Evolutionary conservation across 2,888 invertebrate species (phyloP), one percentile per base, ranked within the genome.

Genomic region (Eupithecia dodoneata): DNA sequence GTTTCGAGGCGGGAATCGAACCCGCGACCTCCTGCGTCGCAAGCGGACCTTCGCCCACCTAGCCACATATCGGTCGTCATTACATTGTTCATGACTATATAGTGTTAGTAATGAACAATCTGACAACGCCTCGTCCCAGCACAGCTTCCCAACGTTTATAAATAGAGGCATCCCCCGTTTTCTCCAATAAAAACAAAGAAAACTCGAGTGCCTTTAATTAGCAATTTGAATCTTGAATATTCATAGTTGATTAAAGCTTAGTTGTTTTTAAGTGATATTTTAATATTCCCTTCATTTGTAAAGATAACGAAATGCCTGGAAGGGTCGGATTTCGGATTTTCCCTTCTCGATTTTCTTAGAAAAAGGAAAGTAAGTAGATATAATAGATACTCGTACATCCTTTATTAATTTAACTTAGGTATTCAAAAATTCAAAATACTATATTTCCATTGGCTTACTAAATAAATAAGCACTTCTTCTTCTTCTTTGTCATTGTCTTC

Each of bases 161-260:
- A 63, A 63, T 63, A 63, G 59, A 30, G 18, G 4, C 30, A 30
- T 66, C 15, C 6, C 15, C 15, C 66, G 10, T 66, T 72, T 72
- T 65, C 63, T 41, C 63, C 5, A n/a, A 72, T 5, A 63, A 63
- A 47, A 72, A 45, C 66, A 45, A 63, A 30, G 30, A 72, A 44
- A 41, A 55, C 42, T 73, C 49, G 9, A 0, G 6, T 72, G 55
- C 49, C 49, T 72, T 63, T 76, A 76, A 73, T 76, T 73, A 76
- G 70, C 49, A 70, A 76, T 70, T 76, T 63, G 69, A 49, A 63
- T 42, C 63, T n/a, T 73, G 75, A 75, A 75, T 75, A 75, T 75
- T 75, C 41, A 75, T 55, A 7, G 55, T 44, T 75, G 15, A 71
- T 74, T 63, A 65, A 47, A 15, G 66, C 41, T 42, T 66, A 71